phyloP scores from a whole-genome alignment of 2,797 vertebrate species.

The Myripristis murdjan region DNA sequence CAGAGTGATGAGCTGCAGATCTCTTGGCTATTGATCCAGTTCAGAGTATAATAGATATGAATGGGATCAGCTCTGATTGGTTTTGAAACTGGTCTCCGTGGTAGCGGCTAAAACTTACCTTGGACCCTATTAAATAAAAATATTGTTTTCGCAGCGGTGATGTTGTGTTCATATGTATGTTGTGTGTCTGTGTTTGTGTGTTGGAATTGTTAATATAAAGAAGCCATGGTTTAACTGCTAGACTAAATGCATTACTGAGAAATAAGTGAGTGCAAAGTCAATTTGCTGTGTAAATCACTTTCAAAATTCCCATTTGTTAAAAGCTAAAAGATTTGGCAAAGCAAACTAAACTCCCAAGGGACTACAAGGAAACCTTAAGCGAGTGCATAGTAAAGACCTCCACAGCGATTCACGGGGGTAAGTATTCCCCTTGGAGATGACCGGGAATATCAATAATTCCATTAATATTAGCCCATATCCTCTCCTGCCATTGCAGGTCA shows the following conservation, averaged over 20 bases:
- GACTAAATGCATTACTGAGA: not conserved
- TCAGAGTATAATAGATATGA: conserved; percentile 72
- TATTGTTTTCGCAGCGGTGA: not conserved
- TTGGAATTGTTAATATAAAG: no score
- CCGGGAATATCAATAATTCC: conserved; percentile 58
- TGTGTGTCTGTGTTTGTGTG: no score
- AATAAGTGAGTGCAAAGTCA: not conserved
- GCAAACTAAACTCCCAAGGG: conserved; percentile 24
- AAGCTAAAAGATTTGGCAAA: conserved; percentile 28
- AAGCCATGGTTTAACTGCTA: not conserved
- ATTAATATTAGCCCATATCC: conserved; percentile 64
- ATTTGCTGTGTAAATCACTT: not conserved
- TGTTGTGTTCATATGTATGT: not conserved
- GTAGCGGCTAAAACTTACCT: conserved; percentile 51
- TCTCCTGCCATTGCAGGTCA: conserved; percentile 57
- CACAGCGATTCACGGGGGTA: conserved; percentile 1
- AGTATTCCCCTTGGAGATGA: conserved; percentile 55
- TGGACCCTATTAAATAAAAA: conserved; percentile 38
- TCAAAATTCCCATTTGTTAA: not conserved
- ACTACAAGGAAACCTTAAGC: conserved; percentile 3
- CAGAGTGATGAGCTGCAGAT: conserved; percentile 75
- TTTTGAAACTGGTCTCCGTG: conserved; percentile 69
- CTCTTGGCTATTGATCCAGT: conserved; percentile 74
- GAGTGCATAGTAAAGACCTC: not conserved
- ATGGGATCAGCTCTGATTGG: conserved; percentile 69